Base-by-base conservation (phyloP, 2,113 vertebrate genomes). In the Amblyopsis rosae region DNA sequence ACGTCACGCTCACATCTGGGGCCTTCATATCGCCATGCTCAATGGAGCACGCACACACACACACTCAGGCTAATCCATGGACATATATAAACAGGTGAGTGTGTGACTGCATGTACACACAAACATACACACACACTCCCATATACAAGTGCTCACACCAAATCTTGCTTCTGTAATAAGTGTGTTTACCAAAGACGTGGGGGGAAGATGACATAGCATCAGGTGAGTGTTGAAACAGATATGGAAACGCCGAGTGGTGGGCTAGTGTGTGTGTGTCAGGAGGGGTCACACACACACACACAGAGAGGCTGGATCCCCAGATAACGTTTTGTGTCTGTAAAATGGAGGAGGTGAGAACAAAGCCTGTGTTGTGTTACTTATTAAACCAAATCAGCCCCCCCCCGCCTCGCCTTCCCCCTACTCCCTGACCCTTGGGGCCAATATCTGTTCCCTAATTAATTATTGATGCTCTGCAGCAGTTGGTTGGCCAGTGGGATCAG, bases 361-460 rank as follows among this genome's bases (percentile, higher is more conserved):
- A 87, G 81, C 81, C 72, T 79, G 78, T 77, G 67, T 80, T 83
- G 73, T 67, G 72, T 89, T 93, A 89, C 88, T 82, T 86, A 92
- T 90, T 86, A 93, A 92, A 89, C 58, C 70, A 65, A 88, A 92
- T 90, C 92, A 86, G 74, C 76, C 82, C 67, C 73, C 67, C 81
- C 75, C 84, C 62, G 32, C 74, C 46, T 67, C 50, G 65, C 77
- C 86, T 76, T 79, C 69, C 82, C 72, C 80, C 59, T 90, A 91
- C 85, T 86, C 90, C 89, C 81, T 93, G 92, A 94, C 90, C 90
- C 91, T 85, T 76, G 77, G 83, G 90, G 89, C 88, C 92, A 92
- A 93, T 91, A 94, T 92, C 93, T 91, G 91, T 87, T 91, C 90
- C 76, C 90, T 94, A 92, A 95, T 95, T 94, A 95, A 95, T 95